Conservation (phyloP, 2,797 vertebrate genomes). For the Oceanodroma leucorhoa region DNA sequence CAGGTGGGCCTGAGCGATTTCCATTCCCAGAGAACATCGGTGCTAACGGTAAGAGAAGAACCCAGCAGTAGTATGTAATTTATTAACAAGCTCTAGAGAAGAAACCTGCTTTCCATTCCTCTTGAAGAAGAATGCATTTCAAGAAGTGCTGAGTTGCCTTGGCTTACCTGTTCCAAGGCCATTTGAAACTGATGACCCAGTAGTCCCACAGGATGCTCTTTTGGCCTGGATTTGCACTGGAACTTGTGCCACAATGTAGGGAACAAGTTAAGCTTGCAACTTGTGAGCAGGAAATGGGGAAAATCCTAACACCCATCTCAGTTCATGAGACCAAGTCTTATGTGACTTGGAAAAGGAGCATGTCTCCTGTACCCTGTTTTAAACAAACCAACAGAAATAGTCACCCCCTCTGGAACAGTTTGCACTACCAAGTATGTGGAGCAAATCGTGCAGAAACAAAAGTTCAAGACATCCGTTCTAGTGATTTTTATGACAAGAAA, state of each 20-base stretch:
- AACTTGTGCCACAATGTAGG: background rate
- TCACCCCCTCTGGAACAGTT: background rate
- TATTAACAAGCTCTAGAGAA: background rate
- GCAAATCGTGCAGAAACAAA: background rate
- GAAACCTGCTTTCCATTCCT: background rate
- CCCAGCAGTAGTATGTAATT: background rate
- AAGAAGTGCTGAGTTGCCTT: background rate
- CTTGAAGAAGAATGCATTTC: background rate
- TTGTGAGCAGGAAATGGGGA: background rate
- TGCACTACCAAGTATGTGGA: background rate
- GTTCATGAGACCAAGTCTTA: background rate
- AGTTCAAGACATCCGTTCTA: background rate
- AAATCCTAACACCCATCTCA: background rate
- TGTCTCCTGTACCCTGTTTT: background rate
- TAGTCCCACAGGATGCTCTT: background rate
- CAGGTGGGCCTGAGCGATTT: fast-evolving
- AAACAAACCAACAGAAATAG: background rate
- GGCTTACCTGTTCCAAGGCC: background rate
- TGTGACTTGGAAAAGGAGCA: fast-evolving
- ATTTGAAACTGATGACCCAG: background rate
- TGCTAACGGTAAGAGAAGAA: background rate
- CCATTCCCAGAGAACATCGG: background rate
- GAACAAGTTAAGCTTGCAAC: background rate
- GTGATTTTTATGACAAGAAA: background rate
- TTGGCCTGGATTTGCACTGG: background rate